Base-by-base conservation (phyloP, 2,888 invertebrate genomes). In the Drosophila diplacantha region DNA sequence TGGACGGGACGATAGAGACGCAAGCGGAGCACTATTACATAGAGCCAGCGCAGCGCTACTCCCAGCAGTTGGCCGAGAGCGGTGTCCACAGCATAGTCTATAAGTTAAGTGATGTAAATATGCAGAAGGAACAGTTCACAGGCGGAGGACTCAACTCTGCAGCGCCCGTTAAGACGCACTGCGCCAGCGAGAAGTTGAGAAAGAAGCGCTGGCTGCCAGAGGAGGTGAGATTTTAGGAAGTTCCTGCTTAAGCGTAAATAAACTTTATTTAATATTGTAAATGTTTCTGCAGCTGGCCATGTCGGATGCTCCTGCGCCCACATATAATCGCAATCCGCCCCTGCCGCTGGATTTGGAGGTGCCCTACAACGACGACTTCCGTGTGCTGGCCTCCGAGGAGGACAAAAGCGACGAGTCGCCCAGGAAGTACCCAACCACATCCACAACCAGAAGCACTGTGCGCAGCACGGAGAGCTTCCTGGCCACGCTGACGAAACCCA, bases 1-100 rank as follows among this genome's bases (percentile, higher is more conserved):
- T 97, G 88, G 97, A 97, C 86, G 97, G 97, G 54, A 94, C 94
- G 56, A 93, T 97, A 85, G 91, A 92, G 87, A 94, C 95, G 52
- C 90, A 90, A 59, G 90, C 92, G 52, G 95, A 95, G 83, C 94
- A 95, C 82, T 95, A 93, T 89, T 96, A 95, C 88, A 91, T 97
- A 75, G 96, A 97, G 88, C 81, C 88, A 69, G 84, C 87, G 68
- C 81, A 85, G 66, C 77, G 88, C 82, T 85, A 89, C 86, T 84
- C 89, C 82, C 89, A 91, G 75, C 89, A 90, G 70, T 89, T 91
- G 76, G 79, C 81, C 14, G 87, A 89, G 71, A 80, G 85, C 66
- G 88, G 89, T 43, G 90, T 95, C 89, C 96, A 96, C 89, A 94
- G 94, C 82, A 93, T 96, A 86, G 93, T 96, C 77, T 96, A 96